Conservation (phyloP, 2,113 vertebrate genomes). For the Dipodomys spectabilis region DNA sequence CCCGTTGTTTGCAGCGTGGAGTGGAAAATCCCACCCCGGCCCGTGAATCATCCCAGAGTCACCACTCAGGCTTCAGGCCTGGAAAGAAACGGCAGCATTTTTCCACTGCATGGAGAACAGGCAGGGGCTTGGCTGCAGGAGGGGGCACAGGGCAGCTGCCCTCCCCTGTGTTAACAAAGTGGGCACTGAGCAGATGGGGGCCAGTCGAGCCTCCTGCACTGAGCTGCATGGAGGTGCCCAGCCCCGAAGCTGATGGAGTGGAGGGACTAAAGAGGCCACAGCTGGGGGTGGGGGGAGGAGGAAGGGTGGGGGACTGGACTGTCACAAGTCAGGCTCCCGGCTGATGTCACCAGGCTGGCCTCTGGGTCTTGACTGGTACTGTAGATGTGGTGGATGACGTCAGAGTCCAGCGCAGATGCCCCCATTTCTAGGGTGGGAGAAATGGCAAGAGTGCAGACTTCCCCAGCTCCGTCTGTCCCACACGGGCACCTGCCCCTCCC, state of each 20-base stretch:
- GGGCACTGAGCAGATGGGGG: conserved; percentile 51
- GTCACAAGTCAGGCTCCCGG: neutral
- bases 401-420: conserved; percentile 60
- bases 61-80: conserved; percentile 70
- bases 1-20: conserved; percentile 79
- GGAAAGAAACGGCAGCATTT: conserved; percentile 82
- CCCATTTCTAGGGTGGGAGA: conserved; percentile 34
- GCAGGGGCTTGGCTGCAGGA: conserved; percentile 56
- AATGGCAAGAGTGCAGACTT: conserved; percentile 23
- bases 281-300: too few species aligned
- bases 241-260: neutral
- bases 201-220: neutral
- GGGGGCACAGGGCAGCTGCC: conserved; percentile 63
- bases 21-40: conserved; percentile 86
- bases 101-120: conserved; percentile 81
- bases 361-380: conserved; percentile 24
- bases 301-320: neutral
- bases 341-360: conserved; percentile 42
- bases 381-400: conserved; percentile 74
- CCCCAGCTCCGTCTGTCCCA: too few species aligned
- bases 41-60: conserved; percentile 85
- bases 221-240: neutral
- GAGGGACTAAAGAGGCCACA: neutral
- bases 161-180: conserved; percentile 52
- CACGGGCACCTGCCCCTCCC: too few species aligned